A percentile compares a stretch with the other conserved stretches of the same genome.
phyloP scores from a whole-genome alignment of 2,888 invertebrate genomes.

The Pyrochroa serraticornis region DNA sequence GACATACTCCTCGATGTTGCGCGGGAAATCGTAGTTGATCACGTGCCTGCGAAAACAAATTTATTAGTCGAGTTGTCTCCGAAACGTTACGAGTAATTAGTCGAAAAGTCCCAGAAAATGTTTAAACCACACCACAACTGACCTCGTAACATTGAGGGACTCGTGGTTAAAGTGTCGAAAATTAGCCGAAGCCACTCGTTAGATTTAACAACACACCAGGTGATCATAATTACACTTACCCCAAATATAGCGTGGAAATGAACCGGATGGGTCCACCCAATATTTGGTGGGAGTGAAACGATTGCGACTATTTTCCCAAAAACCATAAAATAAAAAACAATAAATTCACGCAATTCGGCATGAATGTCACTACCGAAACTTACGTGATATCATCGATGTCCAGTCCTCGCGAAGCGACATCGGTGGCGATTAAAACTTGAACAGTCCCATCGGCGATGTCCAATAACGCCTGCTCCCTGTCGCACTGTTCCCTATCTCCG shows the following conservation, averaged over 20 bases:
- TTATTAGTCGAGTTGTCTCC: neutral
- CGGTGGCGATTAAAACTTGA: conserved; percentile 88
- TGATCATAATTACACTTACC: no score
- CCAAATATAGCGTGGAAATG: no score
- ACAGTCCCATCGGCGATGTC: conserved; percentile 83
- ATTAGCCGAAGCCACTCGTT: no score
- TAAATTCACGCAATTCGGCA: neutral
- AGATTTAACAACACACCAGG: no score
- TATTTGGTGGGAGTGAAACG: no score
- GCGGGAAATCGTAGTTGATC: conserved; percentile 91
- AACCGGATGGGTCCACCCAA: no score
- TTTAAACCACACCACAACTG: no score
- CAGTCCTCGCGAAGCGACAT: conserved; percentile 92
- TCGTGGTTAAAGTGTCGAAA: no score
- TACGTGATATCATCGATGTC: conserved; percentile 88
- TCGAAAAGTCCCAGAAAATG: conserved; percentile 1
- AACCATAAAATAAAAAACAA: neutral
- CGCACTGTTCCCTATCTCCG: conserved; percentile 80
- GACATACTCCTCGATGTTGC: conserved; percentile 94
- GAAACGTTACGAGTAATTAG: neutral
- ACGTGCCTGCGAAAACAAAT: conserved; percentile 67
- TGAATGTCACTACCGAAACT: conserved; percentile 36
- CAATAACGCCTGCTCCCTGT: conserved; percentile 80
- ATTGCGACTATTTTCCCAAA: no score
- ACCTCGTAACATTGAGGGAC: no score